A percentile compares a stretch with the other conserved stretches of the same genome.
These are phyloP conservation scores for Manduca sexta DNA, from an alignment of 1,140 invertebrate genomes.

Conservation along the genomic window DNA sequence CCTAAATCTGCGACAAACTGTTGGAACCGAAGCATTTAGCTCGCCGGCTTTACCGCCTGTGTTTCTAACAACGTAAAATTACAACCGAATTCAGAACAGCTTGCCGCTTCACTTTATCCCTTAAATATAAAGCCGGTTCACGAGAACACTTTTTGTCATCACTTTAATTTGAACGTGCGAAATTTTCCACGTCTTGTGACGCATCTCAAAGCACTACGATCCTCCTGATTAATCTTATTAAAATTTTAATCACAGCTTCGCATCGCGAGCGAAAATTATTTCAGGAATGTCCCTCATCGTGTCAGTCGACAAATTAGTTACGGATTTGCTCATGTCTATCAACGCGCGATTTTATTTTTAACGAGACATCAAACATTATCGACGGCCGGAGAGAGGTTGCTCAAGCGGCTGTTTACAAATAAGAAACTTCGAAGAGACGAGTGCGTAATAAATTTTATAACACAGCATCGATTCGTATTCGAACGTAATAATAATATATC, in stretches of 20 bases:
- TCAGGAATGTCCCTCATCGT: slow-evolving; percentile 43
- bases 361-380: slow-evolving; percentile 70
- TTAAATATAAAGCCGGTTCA: background rate
- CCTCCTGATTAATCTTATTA: slow-evolving; percentile 50
- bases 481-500: slow-evolving; percentile 72
- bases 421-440: slow-evolving; percentile 62
- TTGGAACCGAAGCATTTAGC: slow-evolving; percentile 41
- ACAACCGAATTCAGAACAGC: slow-evolving; percentile 8
- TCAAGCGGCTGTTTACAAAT: slow-evolving; percentile 68
- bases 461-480: slow-evolving; percentile 64
- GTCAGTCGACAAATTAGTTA: slow-evolving; percentile 68
- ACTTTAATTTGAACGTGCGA: background rate
- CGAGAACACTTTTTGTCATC: no score
- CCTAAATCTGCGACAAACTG: slow-evolving; percentile 51
- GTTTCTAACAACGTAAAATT: slow-evolving; percentile 20
- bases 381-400: slow-evolving; percentile 48
- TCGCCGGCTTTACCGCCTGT: slow-evolving; percentile 27
- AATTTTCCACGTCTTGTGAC: background rate
- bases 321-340: slow-evolving; percentile 62
- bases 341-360: slow-evolving; percentile 66
- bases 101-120: slow-evolving; percentile 5
- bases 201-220: slow-evolving; percentile 8
- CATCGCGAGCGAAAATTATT: slow-evolving; percentile 55
- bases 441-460: slow-evolving; percentile 72
- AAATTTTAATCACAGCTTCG: slow-evolving; percentile 55